Evolutionary conservation across 2,888 invertebrate genomes (phyloP), one percentile per base, ranked within the genome.

Genomic region (Pycnomerus fuliginosus): DNA sequence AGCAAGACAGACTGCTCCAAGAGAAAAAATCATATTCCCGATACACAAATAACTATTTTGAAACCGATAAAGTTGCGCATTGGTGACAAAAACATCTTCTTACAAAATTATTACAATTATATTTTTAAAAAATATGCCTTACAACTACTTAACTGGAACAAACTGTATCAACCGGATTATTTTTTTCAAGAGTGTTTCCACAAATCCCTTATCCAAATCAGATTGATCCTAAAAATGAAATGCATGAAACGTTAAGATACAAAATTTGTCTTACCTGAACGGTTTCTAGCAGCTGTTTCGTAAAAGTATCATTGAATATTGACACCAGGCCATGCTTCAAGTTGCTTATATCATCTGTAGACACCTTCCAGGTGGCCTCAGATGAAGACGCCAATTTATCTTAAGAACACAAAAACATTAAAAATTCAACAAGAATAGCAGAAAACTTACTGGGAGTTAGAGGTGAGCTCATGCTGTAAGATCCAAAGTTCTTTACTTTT

Each of bases 111-210:
- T n/a, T n/a, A n/a, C n/a, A n/a, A n/a, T n/a, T n/a, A n/a, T n/a
- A n/a, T n/a, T n/a, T n/a, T n/a, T n/a, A n/a, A n/a, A n/a, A n/a
- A n/a, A n/a, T n/a, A n/a, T n/a, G n/a, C n/a, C n/a, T n/a, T n/a
- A n/a, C n/a, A 16, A 34, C 58, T 47, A 64, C 50, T 64, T 62
- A 25, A 64, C 64, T 29, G 64, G 64, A 12, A 87, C 84, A 74
- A 88, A 90, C 71, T 90, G 90, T 52, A 90, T 79, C 60, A 89
- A 78, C 47, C 83, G 80, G 70, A 90, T 89, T 54, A 90, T 85
- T 67, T 90, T 83, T 52, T 89, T 82, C 35, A 90, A 69, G 4
- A 90, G 72, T 0, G 85, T 83, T 67, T 87, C 85, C 14, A 87
- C 77, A 68, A 88, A 87, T 31, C 80, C 79, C 58, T 80, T 82